phyloP scores from a whole-genome alignment of 2,113 vertebrate species.

The Elachura formosa region DNA sequence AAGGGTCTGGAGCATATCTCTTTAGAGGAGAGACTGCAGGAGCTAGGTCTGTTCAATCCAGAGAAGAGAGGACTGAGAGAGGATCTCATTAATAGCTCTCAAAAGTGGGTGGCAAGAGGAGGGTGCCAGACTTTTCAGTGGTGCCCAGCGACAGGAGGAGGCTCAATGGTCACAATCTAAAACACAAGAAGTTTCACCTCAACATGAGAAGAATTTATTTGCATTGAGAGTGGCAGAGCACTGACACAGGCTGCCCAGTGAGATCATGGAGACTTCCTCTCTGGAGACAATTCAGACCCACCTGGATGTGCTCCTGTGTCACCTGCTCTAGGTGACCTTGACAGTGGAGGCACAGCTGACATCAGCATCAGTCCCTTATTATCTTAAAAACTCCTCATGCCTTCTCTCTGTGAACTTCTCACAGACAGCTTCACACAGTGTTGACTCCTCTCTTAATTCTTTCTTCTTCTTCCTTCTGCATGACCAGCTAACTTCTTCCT shows the following conservation, averaged over 20 bases:
- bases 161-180: not conserved
- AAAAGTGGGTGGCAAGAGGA: not conserved
- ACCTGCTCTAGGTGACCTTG: not conserved
- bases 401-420: no score
- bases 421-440: no score
- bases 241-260: not conserved
- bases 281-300: not conserved
- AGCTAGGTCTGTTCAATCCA: not conserved
- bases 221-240: not conserved
- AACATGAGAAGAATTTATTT: not conserved
- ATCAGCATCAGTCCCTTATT: no score
- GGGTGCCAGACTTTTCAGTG: not conserved
- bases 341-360: no score
- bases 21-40: not conserved
- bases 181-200: not conserved
- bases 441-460: no score
- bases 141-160: not conserved
- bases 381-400: no score
- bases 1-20: not conserved
- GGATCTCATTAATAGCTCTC: not conserved
- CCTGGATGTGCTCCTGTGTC: not conserved
- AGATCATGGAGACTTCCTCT: not conserved
- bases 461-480: no score
- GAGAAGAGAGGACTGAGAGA: not conserved
- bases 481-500: no score